These are phyloP conservation scores for Mesochorus sp. DNA, from an alignment of 2,888 invertebrate species.

Conservation along the genomic window DNA sequence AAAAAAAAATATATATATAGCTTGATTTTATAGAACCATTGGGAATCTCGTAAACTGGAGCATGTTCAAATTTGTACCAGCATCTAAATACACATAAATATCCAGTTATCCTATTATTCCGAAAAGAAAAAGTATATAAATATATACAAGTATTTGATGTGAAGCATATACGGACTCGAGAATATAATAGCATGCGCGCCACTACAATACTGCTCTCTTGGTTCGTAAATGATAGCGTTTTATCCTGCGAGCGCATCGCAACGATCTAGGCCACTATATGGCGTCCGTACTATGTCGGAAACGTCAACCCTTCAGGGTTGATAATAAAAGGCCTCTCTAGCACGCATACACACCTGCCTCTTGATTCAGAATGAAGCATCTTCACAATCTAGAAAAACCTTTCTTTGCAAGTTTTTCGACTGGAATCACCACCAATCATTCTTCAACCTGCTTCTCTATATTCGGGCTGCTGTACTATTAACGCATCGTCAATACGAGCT, in stretches of 20 bases:
- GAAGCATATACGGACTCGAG: conserved; percentile 25
- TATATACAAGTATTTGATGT: neutral
- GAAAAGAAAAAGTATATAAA: too few relatives aligned
- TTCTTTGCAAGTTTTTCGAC: conserved; percentile 3
- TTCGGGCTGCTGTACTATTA: neutral
- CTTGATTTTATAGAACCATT: too few relatives aligned
- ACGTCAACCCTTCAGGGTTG: conserved; percentile 70
- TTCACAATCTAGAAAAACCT: neutral
- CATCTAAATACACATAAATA: too few relatives aligned
- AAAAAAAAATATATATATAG: too few relatives aligned
- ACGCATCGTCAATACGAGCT: neutral
- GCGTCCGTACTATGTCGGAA: conserved; percentile 73
- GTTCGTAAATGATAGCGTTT: conserved; percentile 50
- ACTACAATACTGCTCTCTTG: conserved; percentile 71
- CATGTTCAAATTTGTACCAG: too few relatives aligned
- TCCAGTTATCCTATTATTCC: too few relatives aligned
- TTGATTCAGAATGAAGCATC: neutral
- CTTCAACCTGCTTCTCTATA: conserved; percentile 8
- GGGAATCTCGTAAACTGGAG: too few relatives aligned
- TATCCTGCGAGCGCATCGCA: conserved; percentile 66
- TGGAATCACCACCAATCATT: conserved; percentile 28
- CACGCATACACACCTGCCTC: neutral
- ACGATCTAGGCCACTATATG: conserved; percentile 67
- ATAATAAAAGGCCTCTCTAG: conserved; percentile 39
- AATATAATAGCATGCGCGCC: conserved; percentile 73